phyloP scores from a whole-genome alignment of 1,140 invertebrate genomes.

The Stenopsyche tienmushanensis region DNA sequence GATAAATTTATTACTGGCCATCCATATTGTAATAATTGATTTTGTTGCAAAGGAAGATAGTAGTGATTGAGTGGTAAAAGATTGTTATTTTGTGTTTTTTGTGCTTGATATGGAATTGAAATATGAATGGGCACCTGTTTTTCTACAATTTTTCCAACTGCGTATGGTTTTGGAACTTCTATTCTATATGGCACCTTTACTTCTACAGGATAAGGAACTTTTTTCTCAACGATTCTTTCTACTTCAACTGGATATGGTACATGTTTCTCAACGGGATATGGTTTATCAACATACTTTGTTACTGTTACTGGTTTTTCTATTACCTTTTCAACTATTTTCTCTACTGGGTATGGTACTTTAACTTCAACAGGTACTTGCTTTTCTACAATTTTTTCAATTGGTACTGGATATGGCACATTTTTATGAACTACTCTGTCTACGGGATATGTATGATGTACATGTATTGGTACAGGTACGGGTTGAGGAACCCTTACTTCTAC shows the following conservation, averaged over 20 bases:
- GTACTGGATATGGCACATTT: constrained; percentile 56
- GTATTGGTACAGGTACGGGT: constrained; percentile 52
- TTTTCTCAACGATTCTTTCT: constrained; percentile 52
- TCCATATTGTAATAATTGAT: constrained; percentile 23
- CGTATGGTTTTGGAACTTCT: constrained; percentile 45
- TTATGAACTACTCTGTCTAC: constrained; percentile 59
- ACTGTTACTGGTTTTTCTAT: constrained; percentile 56
- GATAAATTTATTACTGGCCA: background rate
- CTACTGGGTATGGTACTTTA: constrained; percentile 57
- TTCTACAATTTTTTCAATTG: constrained; percentile 57
- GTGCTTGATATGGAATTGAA: constrained; percentile 44
- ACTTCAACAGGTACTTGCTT: constrained; percentile 56
- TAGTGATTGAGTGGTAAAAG: constrained; percentile 33
- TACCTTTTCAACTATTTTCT: constrained; percentile 54
- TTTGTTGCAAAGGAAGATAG: constrained; percentile 17
- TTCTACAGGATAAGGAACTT: constrained; percentile 57
- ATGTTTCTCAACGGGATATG: constrained; percentile 52
- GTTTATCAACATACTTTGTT: constrained; percentile 55
- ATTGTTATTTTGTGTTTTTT: constrained; percentile 44
- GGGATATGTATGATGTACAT: constrained; percentile 51
- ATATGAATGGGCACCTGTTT: constrained; percentile 28
- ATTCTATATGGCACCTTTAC: constrained; percentile 46
- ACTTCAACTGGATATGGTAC: constrained; percentile 56
- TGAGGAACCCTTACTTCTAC: constrained; percentile 56
- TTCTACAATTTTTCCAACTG: constrained; percentile 51